phyloP scores from a whole-genome alignment of 2,113 vertebrate genomes.

The Apeltes quadracus region DNA sequence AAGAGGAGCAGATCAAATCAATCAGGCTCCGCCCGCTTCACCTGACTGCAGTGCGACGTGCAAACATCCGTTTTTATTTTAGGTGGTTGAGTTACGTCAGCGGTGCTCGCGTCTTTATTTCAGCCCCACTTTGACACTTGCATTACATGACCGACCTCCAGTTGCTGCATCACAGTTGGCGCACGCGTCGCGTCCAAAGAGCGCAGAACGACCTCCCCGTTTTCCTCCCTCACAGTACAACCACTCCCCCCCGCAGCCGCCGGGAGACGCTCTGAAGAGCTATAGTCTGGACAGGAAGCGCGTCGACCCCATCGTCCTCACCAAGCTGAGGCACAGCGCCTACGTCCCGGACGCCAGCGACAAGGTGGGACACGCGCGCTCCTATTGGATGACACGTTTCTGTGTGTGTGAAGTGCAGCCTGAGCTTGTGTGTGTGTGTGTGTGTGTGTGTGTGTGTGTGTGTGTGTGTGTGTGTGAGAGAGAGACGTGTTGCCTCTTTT shows the following conservation, averaged over 20 bases:
- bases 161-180: no score
- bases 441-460: no score
- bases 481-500: not conserved
- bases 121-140: not conserved
- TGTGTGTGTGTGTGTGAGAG: no score
- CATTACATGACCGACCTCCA: not conserved
- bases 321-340: slow-evolving; percentile 93
- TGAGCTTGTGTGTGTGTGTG: no score
- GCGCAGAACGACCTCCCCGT: not conserved
- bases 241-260: slow-evolving; percentile 83
- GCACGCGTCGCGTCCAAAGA: no score
- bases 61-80: not conserved
- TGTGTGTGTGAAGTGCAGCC: no score
- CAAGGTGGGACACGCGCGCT: slow-evolving; percentile 83
- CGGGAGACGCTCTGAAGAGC: slow-evolving; percentile 87
- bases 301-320: slow-evolving; percentile 89
- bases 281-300: slow-evolving; percentile 91
- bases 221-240: slow-evolving; percentile 80
- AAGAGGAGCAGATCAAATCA: no score
- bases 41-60: not conserved
- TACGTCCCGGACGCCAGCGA: slow-evolving; percentile 86
- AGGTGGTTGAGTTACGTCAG: not conserved
- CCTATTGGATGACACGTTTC: no score
- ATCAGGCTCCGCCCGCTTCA: not conserved
- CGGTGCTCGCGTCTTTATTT: not conserved